Evolutionary conservation across 2,113 vertebrate species (phyloP).

Genomic region (Clarias batrachus): DNA sequence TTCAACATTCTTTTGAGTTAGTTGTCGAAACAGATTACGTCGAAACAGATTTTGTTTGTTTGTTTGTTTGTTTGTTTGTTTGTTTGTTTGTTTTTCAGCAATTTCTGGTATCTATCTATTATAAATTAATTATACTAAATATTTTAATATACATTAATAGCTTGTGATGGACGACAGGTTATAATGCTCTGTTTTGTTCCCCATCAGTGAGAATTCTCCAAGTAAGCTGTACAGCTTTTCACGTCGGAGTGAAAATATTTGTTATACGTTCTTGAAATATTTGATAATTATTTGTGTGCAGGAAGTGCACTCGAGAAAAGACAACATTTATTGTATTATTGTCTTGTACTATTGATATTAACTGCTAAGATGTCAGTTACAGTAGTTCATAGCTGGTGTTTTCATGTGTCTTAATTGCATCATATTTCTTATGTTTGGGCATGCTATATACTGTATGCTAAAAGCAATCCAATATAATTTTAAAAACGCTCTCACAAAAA

Average conservation of each 20-base stretch:
- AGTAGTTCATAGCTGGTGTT: not conserved
- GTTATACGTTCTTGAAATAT: not conserved
- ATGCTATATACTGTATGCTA: not conserved
- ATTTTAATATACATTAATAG: too few relatives aligned
- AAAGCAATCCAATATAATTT: not conserved
- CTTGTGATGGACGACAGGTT: not conserved
- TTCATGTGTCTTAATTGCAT: not conserved
- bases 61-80: too few relatives aligned
- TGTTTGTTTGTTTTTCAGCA: too few relatives aligned
- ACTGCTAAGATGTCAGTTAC: not conserved
- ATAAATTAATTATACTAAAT: too few relatives aligned
- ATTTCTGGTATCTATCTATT: too few relatives aligned
- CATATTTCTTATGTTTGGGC: not conserved
- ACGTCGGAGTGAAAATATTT: not conserved
- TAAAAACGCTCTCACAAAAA: not conserved
- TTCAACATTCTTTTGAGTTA: too few relatives aligned
- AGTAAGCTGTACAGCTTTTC: not conserved
- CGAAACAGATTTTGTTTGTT: too few relatives aligned
- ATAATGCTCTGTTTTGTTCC: not conserved
- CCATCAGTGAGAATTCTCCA: not conserved
- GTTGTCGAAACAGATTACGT: too few relatives aligned
- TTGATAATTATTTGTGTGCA: not conserved
- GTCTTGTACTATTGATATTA: slow-evolving; percentile 6
- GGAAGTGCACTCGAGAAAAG: not conserved
- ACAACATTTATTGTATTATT: not conserved